Evolutionary conservation across 2,797 vertebrate species (phyloP).

Genomic region (Parauchenoglanis punctatus): DNA sequence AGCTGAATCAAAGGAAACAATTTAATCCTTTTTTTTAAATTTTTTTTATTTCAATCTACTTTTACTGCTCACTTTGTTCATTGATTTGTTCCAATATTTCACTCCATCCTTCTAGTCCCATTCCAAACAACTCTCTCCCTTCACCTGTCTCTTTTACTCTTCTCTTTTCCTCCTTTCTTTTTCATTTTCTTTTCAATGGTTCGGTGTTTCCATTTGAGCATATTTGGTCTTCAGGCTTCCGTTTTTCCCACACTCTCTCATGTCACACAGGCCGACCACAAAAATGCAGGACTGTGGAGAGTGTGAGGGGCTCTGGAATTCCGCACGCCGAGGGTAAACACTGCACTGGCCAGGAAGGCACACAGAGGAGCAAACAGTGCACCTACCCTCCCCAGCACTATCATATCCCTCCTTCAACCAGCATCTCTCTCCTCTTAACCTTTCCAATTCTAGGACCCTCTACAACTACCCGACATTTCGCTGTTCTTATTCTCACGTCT

Average conservation of each 20-base stretch:
- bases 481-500: constrained; percentile 6
- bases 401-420: constrained; percentile 27
- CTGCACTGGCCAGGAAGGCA: constrained; percentile 81
- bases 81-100: constrained; percentile 65
- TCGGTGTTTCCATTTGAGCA: constrained; percentile 82
- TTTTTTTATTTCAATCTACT: constrained; percentile 74
- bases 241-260: constrained; percentile 98
- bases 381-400: constrained; percentile 68
- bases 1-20: constrained; percentile 70
- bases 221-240: constrained; percentile 90
- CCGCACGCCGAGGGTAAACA: constrained; percentile 88
- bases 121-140: constrained; percentile 61
- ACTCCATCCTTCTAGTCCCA: constrained; percentile 43
- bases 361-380: constrained; percentile 76
- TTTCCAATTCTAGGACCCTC: constrained; percentile 51
- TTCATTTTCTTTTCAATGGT: constrained; percentile 68
- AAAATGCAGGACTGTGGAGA: constrained; percentile 90
- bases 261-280: constrained; percentile 94
- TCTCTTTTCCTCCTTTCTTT: constrained; percentile 67
- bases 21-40: constrained; percentile 63
- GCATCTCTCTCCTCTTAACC: constrained; percentile 16
- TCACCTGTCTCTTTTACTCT: constrained; percentile 71
- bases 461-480: background rate
- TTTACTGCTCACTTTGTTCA: constrained; percentile 65
- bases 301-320: constrained; percentile 88